A percentile compares a stretch with the other conserved stretches of the same genome.
Evolutionary conservation across 2,113 vertebrate species (phyloP).

Genomic region (Excalfactoria chinensis): DNA sequence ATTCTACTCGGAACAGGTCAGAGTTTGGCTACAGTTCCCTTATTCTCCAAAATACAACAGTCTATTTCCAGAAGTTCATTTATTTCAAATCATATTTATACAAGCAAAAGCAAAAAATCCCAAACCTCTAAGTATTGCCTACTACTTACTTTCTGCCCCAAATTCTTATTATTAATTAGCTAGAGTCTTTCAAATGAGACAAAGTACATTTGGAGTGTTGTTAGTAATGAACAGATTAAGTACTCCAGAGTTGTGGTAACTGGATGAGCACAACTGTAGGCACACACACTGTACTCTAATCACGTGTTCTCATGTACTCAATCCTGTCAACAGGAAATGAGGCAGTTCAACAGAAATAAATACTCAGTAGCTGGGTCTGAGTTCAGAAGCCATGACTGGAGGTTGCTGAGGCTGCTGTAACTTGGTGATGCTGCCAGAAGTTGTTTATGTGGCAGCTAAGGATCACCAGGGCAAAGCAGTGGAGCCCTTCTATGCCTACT

Average conservation of each 20-base stretch:
- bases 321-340: fast-evolving
- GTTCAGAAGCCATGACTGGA: not conserved
- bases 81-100: not conserved
- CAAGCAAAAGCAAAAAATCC: not conserved
- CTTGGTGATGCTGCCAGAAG: not conserved
- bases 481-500: not conserved
- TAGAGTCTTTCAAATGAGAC: not conserved
- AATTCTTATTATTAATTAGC: not conserved
- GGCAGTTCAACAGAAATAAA: not conserved
- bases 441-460: not conserved
- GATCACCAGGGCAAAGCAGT: not conserved
- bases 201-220: not conserved
- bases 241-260: not conserved
- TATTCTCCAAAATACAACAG: not conserved
- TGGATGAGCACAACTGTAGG: not conserved
- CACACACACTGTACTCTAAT: not conserved
- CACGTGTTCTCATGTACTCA: too few relatives aligned
- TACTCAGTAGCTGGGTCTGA: not conserved
- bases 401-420: not conserved
- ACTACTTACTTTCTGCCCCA: not conserved
- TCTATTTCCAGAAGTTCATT: not conserved
- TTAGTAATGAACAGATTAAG: not conserved
- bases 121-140: not conserved
- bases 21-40: not conserved
- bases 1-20: not conserved